Conservation (phyloP, 2,113 vertebrate species). For the Apodemus sylvaticus region DNA sequence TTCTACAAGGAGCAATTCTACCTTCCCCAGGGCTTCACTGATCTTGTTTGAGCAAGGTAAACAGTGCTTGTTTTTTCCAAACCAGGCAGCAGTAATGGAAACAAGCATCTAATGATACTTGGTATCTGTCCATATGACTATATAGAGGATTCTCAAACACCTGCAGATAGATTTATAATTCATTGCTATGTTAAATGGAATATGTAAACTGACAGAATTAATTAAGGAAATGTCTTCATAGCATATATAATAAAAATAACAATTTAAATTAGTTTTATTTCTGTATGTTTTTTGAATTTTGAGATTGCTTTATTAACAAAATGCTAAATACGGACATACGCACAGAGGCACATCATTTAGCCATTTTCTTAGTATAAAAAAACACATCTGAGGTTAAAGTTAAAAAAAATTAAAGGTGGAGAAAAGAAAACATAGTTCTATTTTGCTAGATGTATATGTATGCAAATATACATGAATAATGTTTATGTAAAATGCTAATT, state of each 20-base stretch:
- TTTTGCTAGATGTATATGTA: slow-evolving; percentile 27
- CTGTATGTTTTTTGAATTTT: slow-evolving; percentile 46
- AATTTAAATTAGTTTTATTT: background rate
- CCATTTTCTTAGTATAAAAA: slow-evolving; percentile 26
- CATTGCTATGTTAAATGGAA: background rate
- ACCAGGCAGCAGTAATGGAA: background rate
- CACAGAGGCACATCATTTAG: slow-evolving; percentile 63
- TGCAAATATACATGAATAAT: background rate
- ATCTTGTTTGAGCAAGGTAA: background rate
- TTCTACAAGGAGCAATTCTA: background rate
- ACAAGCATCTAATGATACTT: slow-evolving; percentile 24
- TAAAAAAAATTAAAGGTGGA: slow-evolving; percentile 46
- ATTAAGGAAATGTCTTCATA: background rate
- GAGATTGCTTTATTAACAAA: slow-evolving; percentile 24
- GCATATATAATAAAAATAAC: background rate
- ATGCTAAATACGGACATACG: slow-evolving; percentile 29
- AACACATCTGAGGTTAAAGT: slow-evolving; percentile 53
- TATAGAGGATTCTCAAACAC: background rate
- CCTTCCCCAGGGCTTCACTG: background rate
- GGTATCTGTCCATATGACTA: background rate
- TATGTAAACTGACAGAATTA: background rate
- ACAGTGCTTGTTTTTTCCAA: background rate
- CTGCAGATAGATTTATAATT: slow-evolving; percentile 22
- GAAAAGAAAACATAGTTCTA: background rate
- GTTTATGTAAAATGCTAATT: background rate